Evolutionary conservation across 1,140 invertebrate genomes (phyloP).

Genomic region (Tachypleus tridentatus): DNA sequence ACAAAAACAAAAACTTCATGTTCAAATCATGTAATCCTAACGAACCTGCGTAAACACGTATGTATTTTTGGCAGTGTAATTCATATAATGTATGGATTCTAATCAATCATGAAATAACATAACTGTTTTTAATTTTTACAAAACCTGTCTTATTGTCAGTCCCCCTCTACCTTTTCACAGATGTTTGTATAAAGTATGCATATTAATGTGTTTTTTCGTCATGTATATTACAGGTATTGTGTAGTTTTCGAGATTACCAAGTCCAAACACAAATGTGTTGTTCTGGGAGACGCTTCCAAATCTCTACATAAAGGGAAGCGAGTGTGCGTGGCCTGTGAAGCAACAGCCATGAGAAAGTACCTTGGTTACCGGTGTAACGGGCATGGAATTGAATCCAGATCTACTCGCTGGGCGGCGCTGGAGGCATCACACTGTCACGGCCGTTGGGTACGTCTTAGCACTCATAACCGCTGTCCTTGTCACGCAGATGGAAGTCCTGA

Average conservation of each 20-base stretch:
- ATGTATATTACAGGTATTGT: slow-evolving; percentile 39
- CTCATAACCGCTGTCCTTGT: slow-evolving; percentile 7
- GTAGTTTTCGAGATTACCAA: slow-evolving; percentile 67
- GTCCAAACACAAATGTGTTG: slow-evolving; percentile 58
- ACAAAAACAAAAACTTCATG: too few species aligned
- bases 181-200: too few species aligned
- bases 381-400: slow-evolving; percentile 53
- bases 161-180: too few species aligned
- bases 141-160: too few species aligned
- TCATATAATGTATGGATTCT: too few species aligned
- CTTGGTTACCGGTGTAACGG: slow-evolving; percentile 64
- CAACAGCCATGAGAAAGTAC: slow-evolving; percentile 52
- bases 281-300: neutral
- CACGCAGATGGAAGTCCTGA: slow-evolving; percentile 21
- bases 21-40: too few species aligned
- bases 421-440: slow-evolving; percentile 67
- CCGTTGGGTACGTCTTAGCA: slow-evolving; percentile 50
- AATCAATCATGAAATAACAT: too few species aligned
- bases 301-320: slow-evolving; percentile 42
- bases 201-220: neutral
- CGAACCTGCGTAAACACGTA: too few species aligned
- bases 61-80: too few species aligned
- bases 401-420: slow-evolving; percentile 61
- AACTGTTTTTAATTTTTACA: too few species aligned
- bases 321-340: slow-evolving; percentile 60